A percentile compares a stretch with the other conserved stretches of the same genome.
Conservation (phyloP, 2,797 vertebrate species). For the Coregonus ussuriensis region DNA sequence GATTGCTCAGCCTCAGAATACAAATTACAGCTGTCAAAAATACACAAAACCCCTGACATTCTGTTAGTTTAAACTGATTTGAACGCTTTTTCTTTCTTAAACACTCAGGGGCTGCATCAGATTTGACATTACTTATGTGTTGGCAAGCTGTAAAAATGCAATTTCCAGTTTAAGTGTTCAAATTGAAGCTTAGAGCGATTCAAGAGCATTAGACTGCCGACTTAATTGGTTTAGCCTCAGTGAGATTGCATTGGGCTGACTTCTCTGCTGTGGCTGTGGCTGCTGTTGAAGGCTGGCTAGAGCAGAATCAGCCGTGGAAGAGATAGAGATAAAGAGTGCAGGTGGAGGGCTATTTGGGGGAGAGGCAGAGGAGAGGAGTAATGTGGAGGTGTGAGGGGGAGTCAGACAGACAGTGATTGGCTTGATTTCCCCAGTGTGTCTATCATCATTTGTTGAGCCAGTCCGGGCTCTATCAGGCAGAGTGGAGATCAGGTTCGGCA, state of each 20-base stretch:
- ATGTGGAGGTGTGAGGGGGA: background rate
- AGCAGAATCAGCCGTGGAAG: conserved; percentile 6
- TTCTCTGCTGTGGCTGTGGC: conserved; percentile 52
- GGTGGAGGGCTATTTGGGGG: conserved; percentile 36
- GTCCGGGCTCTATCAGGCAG: conserved; percentile 38
- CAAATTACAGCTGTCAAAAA: conserved; percentile 48
- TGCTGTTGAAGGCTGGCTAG: conserved; percentile 17
- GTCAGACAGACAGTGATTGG: conserved; percentile 38
- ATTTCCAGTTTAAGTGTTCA: conserved; percentile 63
- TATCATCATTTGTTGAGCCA: conserved; percentile 41
- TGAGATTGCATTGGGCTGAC: conserved; percentile 37
- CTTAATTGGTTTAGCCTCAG: conserved; percentile 55
- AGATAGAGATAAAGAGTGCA: background rate
- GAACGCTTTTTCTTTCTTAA: conserved; percentile 47
- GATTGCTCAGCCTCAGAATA: conserved; percentile 38
- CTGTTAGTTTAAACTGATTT: conserved; percentile 38
- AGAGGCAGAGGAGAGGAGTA: background rate
- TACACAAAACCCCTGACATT: conserved; percentile 29
- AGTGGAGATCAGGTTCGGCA: conserved; percentile 27
- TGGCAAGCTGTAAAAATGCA: conserved; percentile 66
- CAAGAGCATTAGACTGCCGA: conserved; percentile 53
- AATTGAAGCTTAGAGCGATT: conserved; percentile 55
- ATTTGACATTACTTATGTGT: conserved; percentile 62
- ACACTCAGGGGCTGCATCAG: conserved; percentile 30
- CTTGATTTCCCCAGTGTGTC: conserved; percentile 60